phyloP scores from a whole-genome alignment of 2,113 vertebrate genomes.

The Glaucomys volans region DNA sequence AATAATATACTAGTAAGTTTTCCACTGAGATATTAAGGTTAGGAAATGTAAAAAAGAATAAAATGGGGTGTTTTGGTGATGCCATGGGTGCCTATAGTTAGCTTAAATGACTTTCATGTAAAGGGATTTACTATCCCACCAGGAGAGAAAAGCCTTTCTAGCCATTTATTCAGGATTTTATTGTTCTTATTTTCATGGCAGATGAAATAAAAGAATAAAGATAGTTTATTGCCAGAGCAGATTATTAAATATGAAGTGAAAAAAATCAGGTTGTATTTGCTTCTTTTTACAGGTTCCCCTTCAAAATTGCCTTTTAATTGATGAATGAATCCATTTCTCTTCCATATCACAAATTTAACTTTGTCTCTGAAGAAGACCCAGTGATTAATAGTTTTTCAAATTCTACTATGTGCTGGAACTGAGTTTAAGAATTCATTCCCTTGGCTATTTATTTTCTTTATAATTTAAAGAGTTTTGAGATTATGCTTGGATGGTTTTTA shows the following conservation, averaged over 20 bases:
- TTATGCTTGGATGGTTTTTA: conserved; percentile 45
- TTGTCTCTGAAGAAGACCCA: conserved; percentile 57
- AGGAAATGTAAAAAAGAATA: conserved; percentile 41
- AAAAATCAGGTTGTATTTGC: conserved; percentile 32
- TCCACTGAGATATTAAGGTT: conserved; percentile 7
- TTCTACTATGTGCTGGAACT: conserved; percentile 45
- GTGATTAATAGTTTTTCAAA: conserved; percentile 33
- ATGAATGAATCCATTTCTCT: conserved; percentile 68
- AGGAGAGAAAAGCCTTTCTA: conserved; percentile 54
- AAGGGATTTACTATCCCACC: background rate
- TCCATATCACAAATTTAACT: conserved; percentile 58
- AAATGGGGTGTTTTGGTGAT: background rate
- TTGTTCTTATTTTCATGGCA: conserved; percentile 26
- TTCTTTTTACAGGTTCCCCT: conserved; percentile 58
- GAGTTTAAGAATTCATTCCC: conserved; percentile 65
- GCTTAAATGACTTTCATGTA: background rate
- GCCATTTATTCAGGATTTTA: conserved; percentile 44
- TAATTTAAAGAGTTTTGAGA: conserved; percentile 46
- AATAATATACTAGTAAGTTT: background rate
- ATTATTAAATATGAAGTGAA: conserved; percentile 72
- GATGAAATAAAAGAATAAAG: conserved; percentile 53
- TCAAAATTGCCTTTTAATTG: conserved; percentile 53
- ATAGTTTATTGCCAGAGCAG: conserved; percentile 44
- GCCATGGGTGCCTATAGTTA: background rate
- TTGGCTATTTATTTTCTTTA: conserved; percentile 14